Base-by-base conservation (phyloP, 2,888 invertebrate species). In the Dermolepida albohirtum region DNA sequence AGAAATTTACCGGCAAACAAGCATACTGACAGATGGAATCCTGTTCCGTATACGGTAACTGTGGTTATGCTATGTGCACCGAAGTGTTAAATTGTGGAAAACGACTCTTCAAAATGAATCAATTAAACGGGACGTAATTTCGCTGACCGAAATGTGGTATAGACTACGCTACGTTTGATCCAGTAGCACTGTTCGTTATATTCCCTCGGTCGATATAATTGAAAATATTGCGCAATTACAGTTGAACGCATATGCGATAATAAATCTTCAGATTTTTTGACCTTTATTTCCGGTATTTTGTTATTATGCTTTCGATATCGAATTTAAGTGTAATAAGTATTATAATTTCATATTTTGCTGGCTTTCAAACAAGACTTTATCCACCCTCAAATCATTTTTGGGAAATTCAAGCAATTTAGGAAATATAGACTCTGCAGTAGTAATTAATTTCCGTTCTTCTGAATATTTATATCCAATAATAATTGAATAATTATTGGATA, bases 41-140 rank as follows among this genome's bases (percentile, higher is more conserved):
- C 17, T 57, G 44, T 44, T 29, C 44, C 10, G 14, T 12, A 16
- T 62, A 47, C 14, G 47, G 17, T 47, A 44, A 62, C 34, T 22
- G 47, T 34, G 59, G 47, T 44, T 29, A n/a, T 34, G 34, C 59
- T 65, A 43, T 51, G 66, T 59, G 66, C 66, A 51, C 51, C 59
- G 66, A 66, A 59, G 66, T 67, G 66, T 67, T 67, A 67, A 67
- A 67, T 67, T 67, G 66, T 67, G 66, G 66, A 67, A 43, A 67
- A 67, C 66, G 66, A 51, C 66, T 59, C 59, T 59, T 67, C 66
- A 59, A 67, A 67, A 59, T 62, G 66, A 67, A 67, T 67, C 66
- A 67, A 67, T 67, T 67, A 67, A 67, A 57, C 66, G 51, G 29
- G 59, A 49, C 52, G 66, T 67, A 59, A 67, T 67, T 67, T 67